These are phyloP conservation scores for Galleria mellonella DNA, from an alignment of 1,140 invertebrate genomes.

Conservation along the genomic window DNA sequence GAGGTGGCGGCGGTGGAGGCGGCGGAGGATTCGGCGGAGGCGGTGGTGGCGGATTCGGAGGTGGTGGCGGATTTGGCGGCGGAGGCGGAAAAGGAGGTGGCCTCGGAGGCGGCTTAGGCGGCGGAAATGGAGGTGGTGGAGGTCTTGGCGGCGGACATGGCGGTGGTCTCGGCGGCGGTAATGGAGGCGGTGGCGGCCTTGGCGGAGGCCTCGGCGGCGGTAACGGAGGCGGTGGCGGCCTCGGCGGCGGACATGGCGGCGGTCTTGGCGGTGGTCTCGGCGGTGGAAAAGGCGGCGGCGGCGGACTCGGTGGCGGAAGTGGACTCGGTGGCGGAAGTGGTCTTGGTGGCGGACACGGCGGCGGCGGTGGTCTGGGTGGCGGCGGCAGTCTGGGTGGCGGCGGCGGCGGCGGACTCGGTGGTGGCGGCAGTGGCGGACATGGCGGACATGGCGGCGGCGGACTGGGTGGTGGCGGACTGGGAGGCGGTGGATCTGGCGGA, in stretches of 20 bases:
- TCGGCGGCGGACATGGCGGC: constrained; percentile 8
- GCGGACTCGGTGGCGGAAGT: constrained; percentile 4
- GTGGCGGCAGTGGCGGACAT: not conserved
- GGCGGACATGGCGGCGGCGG: not conserved
- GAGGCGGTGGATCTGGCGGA: not conserved
- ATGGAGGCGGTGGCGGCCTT: constrained; percentile 6
- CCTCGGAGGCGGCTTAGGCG: constrained; percentile 6
- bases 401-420: not conserved
- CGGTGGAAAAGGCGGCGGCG: constrained; percentile 12
- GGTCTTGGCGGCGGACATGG: constrained; percentile 8
- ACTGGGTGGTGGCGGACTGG: not conserved
- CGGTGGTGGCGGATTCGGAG: constrained; percentile 12
- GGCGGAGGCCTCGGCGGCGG: constrained; percentile 1
- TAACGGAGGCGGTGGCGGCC: constrained; percentile 1
- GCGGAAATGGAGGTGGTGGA: constrained; percentile 2
- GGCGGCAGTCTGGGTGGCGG: constrained; percentile 5
- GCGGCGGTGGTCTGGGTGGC: constrained; percentile 5
- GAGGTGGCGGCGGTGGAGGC: constrained; percentile 7
- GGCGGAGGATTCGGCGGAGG: constrained; percentile 7
- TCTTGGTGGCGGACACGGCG: not conserved
- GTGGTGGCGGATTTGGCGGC: constrained; percentile 17
- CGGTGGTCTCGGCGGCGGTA: constrained; percentile 10
- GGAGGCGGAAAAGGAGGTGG: constrained; percentile 4
- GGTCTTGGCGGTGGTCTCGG: constrained; percentile 16
- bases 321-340: not conserved